phyloP scores from a whole-genome alignment of 2,888 invertebrate species.

The Oscheius sp. region DNA sequence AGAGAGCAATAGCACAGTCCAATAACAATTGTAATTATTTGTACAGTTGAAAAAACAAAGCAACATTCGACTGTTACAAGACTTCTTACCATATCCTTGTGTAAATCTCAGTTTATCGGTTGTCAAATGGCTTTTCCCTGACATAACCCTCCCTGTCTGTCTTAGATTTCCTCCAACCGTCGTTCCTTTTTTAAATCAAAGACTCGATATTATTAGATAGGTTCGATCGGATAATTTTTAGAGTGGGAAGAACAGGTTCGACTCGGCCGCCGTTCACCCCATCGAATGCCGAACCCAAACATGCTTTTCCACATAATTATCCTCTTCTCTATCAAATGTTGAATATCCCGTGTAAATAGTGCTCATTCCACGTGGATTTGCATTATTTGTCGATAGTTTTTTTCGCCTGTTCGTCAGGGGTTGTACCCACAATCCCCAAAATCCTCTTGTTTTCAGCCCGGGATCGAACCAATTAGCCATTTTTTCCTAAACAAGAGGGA shows the following conservation, averaged over 20 bases:
- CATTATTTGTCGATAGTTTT: conserved; percentile 29
- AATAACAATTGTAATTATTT: too few relatives aligned
- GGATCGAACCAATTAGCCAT: conserved; percentile 3
- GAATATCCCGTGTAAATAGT: conserved; percentile 9
- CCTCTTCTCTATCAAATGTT: neutral
- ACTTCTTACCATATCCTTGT: too few relatives aligned
- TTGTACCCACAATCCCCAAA: conserved; percentile 16
- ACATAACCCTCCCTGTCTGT: too few relatives aligned
- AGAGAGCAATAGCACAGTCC: too few relatives aligned
- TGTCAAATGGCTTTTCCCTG: too few relatives aligned
- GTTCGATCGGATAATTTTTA: conserved; percentile 6
- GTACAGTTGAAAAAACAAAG: too few relatives aligned
- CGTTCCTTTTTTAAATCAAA: neutral
- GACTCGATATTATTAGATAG: neutral
- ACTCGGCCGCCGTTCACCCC: neutral
- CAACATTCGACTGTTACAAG: too few relatives aligned
- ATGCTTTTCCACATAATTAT: conserved; percentile 9
- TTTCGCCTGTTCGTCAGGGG: neutral
- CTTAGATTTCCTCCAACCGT: neutral
- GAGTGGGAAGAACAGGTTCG: conserved; percentile 4
- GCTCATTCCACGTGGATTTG: conserved; percentile 32
- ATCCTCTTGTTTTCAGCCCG: conserved; percentile 3
- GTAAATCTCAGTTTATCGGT: too few relatives aligned
- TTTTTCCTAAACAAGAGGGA: neutral
- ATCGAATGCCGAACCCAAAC: conserved; percentile 21